Evolutionary conservation across 2,888 invertebrate genomes (phyloP), one percentile per base, ranked within the genome.

Genomic region (Drepana falcataria): DNA sequence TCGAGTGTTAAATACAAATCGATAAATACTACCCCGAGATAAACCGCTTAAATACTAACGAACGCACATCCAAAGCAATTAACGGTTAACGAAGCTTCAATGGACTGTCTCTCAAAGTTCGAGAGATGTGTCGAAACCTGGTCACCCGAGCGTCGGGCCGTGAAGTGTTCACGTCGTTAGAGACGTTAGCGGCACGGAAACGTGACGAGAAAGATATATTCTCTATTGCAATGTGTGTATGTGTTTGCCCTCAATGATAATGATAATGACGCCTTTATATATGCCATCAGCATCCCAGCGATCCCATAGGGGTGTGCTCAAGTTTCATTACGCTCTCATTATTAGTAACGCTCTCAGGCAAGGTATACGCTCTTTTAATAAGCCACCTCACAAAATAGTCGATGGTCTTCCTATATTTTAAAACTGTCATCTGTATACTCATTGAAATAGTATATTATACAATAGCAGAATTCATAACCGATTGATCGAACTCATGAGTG

Each of bases 151-250:
- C 52, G 53, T 47, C 56, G 56, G 54, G 54, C 55, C 63, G 74
- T 76, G 73, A 69, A 77, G 81, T 77, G 80, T 69, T 74, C 73
- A 73, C 75, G 69, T 79, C 79, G 77, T 81, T 79, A 81, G 75
- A 66, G 61, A 74, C 70, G 74, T 73, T 77, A 75, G 77, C 77
- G 77, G 71, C 70, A 60, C 67, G 41, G 57, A 60, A 55, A 66
- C 73, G 76, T 71, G 75, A 71, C 68, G 61, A 59, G 65, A 66
- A 65, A 73, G 68, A 76, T 73, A 68, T 67, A 57, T 44, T 9
- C 44, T 2, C 44, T 9, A 44, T 61, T 60, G 55, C 56, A 48
- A 52, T 57, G 51, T 52, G 51, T 57, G 59, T 56, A 55, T 58
- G 51, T 54, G 52, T 55, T 57, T 56, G 51, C 49, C 51, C 54